Base-by-base conservation (phyloP, 2,113 vertebrate species). In the Drymodes brunneopygia region DNA sequence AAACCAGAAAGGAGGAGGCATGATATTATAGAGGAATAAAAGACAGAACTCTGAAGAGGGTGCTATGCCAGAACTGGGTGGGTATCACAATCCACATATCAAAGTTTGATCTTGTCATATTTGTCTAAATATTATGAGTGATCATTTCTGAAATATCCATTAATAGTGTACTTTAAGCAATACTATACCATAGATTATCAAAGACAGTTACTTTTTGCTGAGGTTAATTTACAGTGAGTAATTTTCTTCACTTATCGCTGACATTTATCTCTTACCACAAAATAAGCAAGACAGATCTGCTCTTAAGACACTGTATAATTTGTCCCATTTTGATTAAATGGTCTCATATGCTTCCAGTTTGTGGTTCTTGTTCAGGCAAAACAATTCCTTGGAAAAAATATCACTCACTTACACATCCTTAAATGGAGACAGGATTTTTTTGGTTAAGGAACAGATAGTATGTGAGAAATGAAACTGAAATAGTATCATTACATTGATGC, bases 1-100 rank as follows among this genome's bases (percentile, higher is more conserved):
- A 96, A 83, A 82, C 13, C 98, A 97, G 65, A 48, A 92, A 35
- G 11, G 25, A 54, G 15, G n/a, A 97, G 97, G 66, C 62, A 40
- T 14, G 90, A 97, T 61, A 23, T 83, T 98, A 98, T 88, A 98
- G 97, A 96, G 98, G 97, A 95, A 98, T 97, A 47, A 97, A 98
- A 91, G 77, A 94, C 50, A 97, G 51, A 95, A 97, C 97, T 69
- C 96, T 95, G 86, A 95, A 98, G 22, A 97, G 96, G 36, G 95
- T 94, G 48, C 33, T 31, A 0, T 98, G 98, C 92, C 98, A 98
- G 92, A 96, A 81, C 65, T 98, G 98, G 98, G 91, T 21, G 0
- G 45, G 69, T 29, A 96, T 33, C 14, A 80, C 22, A 47, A 97
- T 98, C 17, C 97, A 98, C 86, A 75, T 44, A 42, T 98, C 98